Conservation (phyloP, 2,113 vertebrate genomes). For the Ochotona princeps region DNA sequence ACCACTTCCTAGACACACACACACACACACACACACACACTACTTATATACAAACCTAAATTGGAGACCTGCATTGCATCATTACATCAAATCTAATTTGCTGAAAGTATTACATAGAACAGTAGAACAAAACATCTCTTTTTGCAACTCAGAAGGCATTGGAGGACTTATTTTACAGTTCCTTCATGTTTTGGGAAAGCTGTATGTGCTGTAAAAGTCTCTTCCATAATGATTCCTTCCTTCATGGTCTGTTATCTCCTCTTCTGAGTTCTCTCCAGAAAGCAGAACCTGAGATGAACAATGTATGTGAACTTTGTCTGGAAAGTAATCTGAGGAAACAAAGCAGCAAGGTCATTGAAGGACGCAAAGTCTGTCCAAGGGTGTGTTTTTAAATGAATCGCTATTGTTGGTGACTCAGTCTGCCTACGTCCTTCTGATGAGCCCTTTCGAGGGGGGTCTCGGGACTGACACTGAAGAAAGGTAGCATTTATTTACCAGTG, state of each 20-base stretch:
- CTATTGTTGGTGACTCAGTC: not conserved
- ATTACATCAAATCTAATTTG: not conserved
- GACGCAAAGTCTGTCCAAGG: not conserved
- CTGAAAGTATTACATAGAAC: not conserved
- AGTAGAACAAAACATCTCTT: not conserved
- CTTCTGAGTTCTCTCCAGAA: not conserved
- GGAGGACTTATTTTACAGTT: not conserved
- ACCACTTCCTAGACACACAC: not conserved
- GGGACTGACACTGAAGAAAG: not conserved
- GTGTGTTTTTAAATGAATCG: not conserved
- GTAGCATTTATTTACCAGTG: not conserved
- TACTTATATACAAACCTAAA: too few species aligned
- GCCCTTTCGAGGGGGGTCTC: too few species aligned
- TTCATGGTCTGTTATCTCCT: not conserved
- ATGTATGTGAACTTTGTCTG: not conserved
- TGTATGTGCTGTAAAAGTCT: not conserved
- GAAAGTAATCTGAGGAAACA: not conserved
- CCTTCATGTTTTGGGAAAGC: not conserved
- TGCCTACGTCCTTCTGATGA: not conserved
- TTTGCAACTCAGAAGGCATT: not conserved
- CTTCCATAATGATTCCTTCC: not conserved
- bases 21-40: not conserved
- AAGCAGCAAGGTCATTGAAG: not conserved
- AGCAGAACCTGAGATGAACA: not conserved
- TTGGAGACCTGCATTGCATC: not conserved